These are phyloP conservation scores for Melanostigma gelatinosum DNA, from an alignment of 2,113 vertebrate species.

Conservation along the genomic window DNA sequence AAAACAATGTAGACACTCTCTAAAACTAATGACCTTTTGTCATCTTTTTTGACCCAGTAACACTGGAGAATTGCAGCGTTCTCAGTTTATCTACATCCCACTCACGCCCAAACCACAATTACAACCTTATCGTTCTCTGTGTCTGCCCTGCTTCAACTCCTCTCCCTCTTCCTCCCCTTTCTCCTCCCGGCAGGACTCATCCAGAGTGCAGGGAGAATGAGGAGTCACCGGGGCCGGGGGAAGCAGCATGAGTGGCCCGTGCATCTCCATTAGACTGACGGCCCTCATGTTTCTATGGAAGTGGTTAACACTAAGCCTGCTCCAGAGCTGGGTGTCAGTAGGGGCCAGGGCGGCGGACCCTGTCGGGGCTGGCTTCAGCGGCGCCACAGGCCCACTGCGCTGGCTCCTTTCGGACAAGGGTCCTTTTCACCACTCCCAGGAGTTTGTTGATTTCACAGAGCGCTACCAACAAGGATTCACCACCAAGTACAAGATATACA, in stretches of 20 bases:
- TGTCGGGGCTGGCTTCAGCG: constrained; percentile 87
- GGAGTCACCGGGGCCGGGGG: constrained; percentile 91
- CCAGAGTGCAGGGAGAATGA: constrained; percentile 90
- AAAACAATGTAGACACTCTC: neutral
- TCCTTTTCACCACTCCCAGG: constrained; percentile 86
- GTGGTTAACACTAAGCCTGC: constrained; percentile 95
- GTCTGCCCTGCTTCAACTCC: constrained; percentile 1
- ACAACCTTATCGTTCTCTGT: constrained; percentile 6
- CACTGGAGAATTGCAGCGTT: neutral
- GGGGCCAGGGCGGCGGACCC: constrained; percentile 74
- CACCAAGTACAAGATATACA: constrained; percentile 89
- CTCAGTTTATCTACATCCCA: neutral
- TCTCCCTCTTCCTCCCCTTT: constrained; percentile 26
- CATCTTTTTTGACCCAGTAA: neutral
- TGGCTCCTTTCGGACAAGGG: constrained; percentile 88
- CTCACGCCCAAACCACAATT: neutral
- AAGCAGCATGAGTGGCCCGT: constrained; percentile 98
- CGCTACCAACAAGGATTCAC: constrained; percentile 87
- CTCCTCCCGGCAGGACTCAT: constrained; percentile 65
- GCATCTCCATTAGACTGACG: constrained; percentile 92
- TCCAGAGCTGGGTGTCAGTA: constrained; percentile 91
- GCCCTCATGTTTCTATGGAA: constrained; percentile 99
- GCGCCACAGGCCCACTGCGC: constrained; percentile 79
- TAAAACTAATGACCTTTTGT: neutral
- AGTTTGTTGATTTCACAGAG: constrained; percentile 86